Conservation (phyloP, 2,797 vertebrate species). For the Eulemur coronatus region DNA sequence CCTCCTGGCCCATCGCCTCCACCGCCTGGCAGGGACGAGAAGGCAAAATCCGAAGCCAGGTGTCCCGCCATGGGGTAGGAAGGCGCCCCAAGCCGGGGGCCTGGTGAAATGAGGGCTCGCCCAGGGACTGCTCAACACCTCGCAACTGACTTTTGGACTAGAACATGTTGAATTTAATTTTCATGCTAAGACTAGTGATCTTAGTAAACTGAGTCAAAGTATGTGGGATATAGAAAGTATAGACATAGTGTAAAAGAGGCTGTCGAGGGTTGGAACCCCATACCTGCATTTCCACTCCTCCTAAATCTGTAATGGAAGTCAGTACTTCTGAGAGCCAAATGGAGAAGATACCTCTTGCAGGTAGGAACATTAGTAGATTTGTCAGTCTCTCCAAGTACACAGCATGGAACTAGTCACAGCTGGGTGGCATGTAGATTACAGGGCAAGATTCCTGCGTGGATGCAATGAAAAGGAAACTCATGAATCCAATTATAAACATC, state of each 20-base stretch:
- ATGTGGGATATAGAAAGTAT: background rate
- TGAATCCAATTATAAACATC: background rate
- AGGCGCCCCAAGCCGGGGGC: slow-evolving; percentile 71
- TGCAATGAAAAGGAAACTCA: background rate
- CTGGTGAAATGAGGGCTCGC: slow-evolving; percentile 39
- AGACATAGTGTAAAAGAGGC: background rate
- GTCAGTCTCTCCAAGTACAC: too few relatives aligned
- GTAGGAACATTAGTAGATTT: too few relatives aligned
- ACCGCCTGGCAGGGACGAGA: slow-evolving; percentile 67
- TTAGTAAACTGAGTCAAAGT: background rate
- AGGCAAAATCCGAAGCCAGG: slow-evolving; percentile 67
- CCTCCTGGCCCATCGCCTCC: slow-evolving; percentile 67
- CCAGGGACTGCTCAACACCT: background rate
- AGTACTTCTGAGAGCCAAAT: background rate
- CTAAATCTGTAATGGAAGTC: background rate
- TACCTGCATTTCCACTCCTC: background rate
- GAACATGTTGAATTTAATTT: background rate
- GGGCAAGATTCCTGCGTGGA: too few relatives aligned
- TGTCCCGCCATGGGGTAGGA: slow-evolving; percentile 69
- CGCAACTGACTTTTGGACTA: background rate
- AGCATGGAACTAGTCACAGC: too few relatives aligned
- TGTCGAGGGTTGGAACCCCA: background rate
- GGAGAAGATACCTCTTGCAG: background rate
- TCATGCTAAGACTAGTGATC: background rate
- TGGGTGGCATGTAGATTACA: too few relatives aligned